phyloP scores from a whole-genome alignment of 1,140 invertebrate species.

The Choristoneura fumiferana region DNA sequence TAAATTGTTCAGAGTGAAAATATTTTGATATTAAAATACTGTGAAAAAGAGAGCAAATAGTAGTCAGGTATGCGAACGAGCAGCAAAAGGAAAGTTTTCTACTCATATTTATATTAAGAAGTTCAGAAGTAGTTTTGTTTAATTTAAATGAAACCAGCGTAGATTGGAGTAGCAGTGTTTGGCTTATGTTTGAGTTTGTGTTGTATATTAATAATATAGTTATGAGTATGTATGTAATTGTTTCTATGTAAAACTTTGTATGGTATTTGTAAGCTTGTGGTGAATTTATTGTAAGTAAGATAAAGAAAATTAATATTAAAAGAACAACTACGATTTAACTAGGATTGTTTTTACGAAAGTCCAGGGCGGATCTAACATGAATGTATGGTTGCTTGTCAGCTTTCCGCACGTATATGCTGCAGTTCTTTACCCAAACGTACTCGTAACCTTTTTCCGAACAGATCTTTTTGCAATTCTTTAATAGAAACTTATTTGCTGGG shows the following conservation, averaged over 20 bases:
- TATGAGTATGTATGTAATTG: too few relatives aligned
- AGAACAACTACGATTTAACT: not conserved
- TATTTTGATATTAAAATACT: not conserved
- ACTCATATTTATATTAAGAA: too few relatives aligned
- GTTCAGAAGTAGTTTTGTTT: too few relatives aligned
- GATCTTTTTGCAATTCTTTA: not conserved
- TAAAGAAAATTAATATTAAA: not conserved
- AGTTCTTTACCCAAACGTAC: not conserved
- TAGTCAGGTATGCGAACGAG: not conserved
- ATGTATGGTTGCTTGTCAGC: not conserved
- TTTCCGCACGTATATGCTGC: not conserved
- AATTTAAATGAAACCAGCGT: too few relatives aligned
- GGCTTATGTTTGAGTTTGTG: too few relatives aligned
- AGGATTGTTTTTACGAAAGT: not conserved
- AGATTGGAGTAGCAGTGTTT: too few relatives aligned
- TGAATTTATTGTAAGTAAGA: not conserved
- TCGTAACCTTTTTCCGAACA: not conserved
- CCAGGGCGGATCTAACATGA: not conserved
- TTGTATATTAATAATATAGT: too few relatives aligned
- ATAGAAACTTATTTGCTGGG: not conserved
- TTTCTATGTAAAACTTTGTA: too few relatives aligned
- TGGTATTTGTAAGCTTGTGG: too few relatives aligned
- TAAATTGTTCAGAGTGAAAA: not conserved
- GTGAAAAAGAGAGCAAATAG: not conserved
- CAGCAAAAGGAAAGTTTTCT: too few relatives aligned